These are phyloP conservation scores for Clunio marinus DNA, from an alignment of 2,888 invertebrate species.

Conservation along the genomic window DNA sequence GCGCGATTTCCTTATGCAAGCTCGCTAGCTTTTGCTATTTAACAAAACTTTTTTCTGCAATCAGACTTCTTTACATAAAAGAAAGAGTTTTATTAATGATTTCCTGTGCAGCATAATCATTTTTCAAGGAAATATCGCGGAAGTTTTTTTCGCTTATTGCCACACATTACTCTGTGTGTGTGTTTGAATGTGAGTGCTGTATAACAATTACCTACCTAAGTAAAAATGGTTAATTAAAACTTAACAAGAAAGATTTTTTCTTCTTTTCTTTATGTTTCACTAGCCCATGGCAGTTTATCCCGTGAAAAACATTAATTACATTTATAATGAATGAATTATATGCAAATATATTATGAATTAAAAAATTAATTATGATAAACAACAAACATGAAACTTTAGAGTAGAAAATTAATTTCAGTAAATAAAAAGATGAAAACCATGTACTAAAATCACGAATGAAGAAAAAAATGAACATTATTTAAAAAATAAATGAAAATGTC, in stretches of 20 bases:
- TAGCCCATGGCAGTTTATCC: constrained; percentile 15
- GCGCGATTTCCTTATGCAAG: background rate
- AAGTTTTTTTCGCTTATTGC: too few relatives aligned
- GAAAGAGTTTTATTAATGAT: too few relatives aligned
- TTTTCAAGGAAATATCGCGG: too few relatives aligned
- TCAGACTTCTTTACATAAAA: too few relatives aligned
- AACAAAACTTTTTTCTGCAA: background rate
- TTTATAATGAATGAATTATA: constrained; percentile 16
- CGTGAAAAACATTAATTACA: constrained; percentile 11
- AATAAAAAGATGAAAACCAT: background rate
- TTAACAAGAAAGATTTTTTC: background rate
- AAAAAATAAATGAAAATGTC: background rate
- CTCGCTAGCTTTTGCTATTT: background rate
- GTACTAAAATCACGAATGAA: background rate
- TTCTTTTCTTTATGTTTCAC: background rate
- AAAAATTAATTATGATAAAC: background rate
- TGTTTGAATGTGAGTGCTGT: too few relatives aligned
- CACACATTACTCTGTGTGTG: too few relatives aligned
- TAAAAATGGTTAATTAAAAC: too few relatives aligned
- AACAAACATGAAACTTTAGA: background rate
- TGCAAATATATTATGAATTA: background rate
- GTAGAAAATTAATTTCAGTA: background rate
- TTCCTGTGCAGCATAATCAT: too few relatives aligned
- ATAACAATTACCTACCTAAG: too few relatives aligned
- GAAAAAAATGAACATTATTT: background rate